phyloP scores from a whole-genome alignment of 2,888 invertebrate genomes.

The Seladonia tumulorum region DNA sequence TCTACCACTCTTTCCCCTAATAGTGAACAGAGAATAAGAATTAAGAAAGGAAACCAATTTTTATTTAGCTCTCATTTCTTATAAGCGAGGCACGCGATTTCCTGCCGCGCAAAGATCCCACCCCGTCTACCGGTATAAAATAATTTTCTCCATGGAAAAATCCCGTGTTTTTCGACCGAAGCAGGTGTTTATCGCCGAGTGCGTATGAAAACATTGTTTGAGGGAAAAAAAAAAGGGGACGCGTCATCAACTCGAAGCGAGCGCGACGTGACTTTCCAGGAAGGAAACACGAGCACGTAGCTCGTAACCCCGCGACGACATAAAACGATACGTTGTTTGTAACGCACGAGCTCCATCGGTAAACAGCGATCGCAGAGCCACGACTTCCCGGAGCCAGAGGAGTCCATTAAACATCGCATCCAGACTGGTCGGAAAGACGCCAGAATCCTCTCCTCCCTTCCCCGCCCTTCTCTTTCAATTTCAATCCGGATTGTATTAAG shows the following conservation, averaged over 20 bases:
- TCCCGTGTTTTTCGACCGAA: not conserved
- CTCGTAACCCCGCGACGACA: not conserved
- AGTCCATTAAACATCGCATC: not conserved
- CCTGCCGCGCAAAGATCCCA: not conserved
- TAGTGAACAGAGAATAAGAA: too few species aligned
- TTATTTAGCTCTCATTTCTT: too few species aligned
- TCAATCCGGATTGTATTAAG: conserved; percentile 39
- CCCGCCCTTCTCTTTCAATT: conserved; percentile 52
- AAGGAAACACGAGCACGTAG: not conserved
- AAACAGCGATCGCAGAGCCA: not conserved
- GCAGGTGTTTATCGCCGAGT: not conserved
- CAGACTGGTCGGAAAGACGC: conserved; percentile 9
- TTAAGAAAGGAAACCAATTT: too few species aligned
- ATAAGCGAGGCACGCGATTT: not conserved
- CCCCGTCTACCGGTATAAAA: not conserved
- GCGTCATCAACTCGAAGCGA: not conserved
- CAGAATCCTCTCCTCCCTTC: not conserved
- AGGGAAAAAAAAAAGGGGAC: not conserved
- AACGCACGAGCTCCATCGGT: conserved; percentile 18
- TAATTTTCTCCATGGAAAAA: not conserved
- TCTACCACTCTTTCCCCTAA: too few species aligned
- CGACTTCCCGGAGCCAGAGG: not conserved
- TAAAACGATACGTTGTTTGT: conserved; percentile 33
- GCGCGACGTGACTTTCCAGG: conserved; percentile 32
- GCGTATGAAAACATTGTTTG: not conserved